Evolutionary conservation across 2,797 vertebrate genomes (phyloP), one percentile per base, ranked within the genome.

Genomic region (Hapalemur alaotrensis): DNA sequence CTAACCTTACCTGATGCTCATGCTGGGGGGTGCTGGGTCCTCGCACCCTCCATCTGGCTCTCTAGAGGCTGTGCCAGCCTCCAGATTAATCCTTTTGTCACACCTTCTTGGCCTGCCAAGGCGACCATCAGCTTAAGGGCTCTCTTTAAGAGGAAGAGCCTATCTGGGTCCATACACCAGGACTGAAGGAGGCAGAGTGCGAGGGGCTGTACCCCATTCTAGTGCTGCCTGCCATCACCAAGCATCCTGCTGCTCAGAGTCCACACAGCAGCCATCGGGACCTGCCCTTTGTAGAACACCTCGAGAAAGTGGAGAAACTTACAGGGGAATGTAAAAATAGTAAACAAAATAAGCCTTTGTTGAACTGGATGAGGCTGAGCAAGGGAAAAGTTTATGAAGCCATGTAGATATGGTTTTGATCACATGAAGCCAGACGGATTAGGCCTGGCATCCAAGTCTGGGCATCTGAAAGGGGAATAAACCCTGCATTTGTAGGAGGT

Each of bases 221-320:
- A 11, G 30, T n/a, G 63, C n/a, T 59, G 2, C n/a, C 35, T 18
- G 8, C 13, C 35, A 2, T 35, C 32, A 18, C 32, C 63, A 30
- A 69, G 23, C 48, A 7, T 10, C 0, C 75, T 23, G 35, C 20
- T 9, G 52, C 13, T 61, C 54, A 78, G 35, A 38, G 43, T 15
- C 22, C 23, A 52, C 3, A 15, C 54, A n/a, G 25, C 0, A 11
- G 43, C n/a, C 54, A 13, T 0, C 46, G 3, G 30, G 72, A 32
- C 32, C 63, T 43, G 1, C 10, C 8, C 11, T 48, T 59, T 59
- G 23, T 20, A 46, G 35, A 52, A 63, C 32, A 54, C 32, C 23
- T n/a, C 63, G 30, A 52, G 43, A 35, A 69, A 61, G 50, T 6
- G 14, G 46, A 78, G 23, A 61, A 11, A 82, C 30, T 20, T 2